Percentiles rank a stretch among this genome's conserved stretches.
These are phyloP conservation scores for Rallus limicola DNA, from an alignment of 2,113 vertebrate species.

Conservation along the genomic window DNA sequence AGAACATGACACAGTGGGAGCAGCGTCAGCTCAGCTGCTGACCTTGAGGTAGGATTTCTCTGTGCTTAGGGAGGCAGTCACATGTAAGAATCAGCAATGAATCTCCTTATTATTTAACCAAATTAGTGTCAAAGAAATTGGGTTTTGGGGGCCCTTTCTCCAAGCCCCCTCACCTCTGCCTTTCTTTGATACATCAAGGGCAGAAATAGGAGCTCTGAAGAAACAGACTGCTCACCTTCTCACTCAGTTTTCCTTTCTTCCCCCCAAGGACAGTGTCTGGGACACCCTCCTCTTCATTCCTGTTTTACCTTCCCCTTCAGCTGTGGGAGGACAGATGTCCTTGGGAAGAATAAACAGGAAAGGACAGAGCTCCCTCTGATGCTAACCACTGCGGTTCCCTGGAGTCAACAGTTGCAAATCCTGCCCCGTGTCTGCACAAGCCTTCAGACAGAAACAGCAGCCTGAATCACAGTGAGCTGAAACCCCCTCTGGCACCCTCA, in stretches of 20 bases:
- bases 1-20: not conserved
- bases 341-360: conserved; percentile 17
- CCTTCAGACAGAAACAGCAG: not conserved
- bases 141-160: not conserved
- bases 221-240: not conserved
- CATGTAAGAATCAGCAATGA: not conserved
- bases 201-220: not conserved
- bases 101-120: conserved; percentile 23
- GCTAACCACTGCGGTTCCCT: not conserved
- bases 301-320: not conserved
- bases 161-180: not conserved
- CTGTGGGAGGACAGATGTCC: not conserved
- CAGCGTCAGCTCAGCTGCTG: accelerated
- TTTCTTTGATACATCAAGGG: conserved; percentile 13
- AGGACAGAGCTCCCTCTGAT: not conserved
- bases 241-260: not conserved
- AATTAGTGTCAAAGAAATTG: conserved; percentile 60
- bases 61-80: not conserved
- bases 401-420: not conserved
- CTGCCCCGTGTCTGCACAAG: not conserved
- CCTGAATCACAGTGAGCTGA: not conserved
- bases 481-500: not conserved
- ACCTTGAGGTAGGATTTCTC: not conserved
- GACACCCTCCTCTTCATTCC: not conserved
- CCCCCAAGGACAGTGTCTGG: not conserved